phyloP scores from a whole-genome alignment of 2,113 vertebrate species.

The Todiramphus saurophagus region DNA sequence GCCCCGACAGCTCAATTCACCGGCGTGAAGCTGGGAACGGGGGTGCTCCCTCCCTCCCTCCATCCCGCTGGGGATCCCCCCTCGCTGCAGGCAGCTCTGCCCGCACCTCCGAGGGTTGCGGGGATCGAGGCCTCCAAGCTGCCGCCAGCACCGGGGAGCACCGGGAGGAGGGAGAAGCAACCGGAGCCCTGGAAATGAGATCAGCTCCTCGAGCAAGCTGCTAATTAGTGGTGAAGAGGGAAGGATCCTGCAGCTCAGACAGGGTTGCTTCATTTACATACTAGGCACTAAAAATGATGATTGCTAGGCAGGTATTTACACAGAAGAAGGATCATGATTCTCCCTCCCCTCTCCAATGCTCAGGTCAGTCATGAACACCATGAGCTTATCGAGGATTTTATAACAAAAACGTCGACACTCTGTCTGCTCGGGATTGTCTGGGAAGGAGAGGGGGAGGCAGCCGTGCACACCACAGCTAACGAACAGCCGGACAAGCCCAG shows the following conservation, averaged over 20 bases:
- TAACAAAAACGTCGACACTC: neutral
- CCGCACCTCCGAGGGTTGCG: accelerated
- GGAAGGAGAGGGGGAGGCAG: neutral
- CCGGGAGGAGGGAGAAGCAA: neutral
- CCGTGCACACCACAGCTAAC: neutral
- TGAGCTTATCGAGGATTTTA: neutral
- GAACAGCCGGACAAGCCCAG: neutral
- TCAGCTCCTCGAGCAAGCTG: neutral
- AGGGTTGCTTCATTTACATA: slow-evolving; percentile 33
- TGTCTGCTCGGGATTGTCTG: neutral
- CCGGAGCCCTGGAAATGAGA: neutral
- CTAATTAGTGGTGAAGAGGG: neutral
- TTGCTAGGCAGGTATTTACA: slow-evolving; percentile 61
- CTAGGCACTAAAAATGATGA: slow-evolving; percentile 59
- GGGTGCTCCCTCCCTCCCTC: neutral
- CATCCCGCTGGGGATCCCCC: neutral
- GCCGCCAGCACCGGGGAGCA: neutral
- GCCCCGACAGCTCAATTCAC: neutral
- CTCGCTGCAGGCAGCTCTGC: neutral
- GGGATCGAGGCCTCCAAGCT: neutral
- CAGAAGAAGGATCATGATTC: neutral
- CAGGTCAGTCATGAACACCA: neutral
- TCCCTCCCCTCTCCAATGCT: neutral
- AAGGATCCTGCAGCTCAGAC: slow-evolving; percentile 31
- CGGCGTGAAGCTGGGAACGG: neutral